phyloP scores from a whole-genome alignment of 2,797 vertebrate genomes.

The Gallinago nigripennis region DNA sequence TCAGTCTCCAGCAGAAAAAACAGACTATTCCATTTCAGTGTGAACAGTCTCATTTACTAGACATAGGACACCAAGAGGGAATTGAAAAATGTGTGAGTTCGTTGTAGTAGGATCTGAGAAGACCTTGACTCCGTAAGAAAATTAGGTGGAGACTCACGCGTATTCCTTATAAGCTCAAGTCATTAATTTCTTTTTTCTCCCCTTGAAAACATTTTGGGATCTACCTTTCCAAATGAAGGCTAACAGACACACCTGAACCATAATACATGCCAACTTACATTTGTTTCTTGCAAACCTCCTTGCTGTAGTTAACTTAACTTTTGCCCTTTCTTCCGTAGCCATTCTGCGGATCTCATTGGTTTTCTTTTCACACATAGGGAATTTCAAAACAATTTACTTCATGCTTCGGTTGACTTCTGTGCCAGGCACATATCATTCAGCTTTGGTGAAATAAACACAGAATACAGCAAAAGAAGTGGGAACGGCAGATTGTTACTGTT shows the following conservation, averaged over 20 bases:
- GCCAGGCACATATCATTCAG: background rate
- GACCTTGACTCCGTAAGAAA: accelerated
- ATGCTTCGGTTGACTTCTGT: background rate
- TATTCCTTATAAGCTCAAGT: background rate
- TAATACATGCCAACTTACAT: too few relatives aligned
- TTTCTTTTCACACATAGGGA: background rate
- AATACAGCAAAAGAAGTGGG: background rate
- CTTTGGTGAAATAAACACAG: background rate
- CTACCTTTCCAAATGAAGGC: background rate
- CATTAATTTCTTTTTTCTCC: background rate
- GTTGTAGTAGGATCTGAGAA: background rate
- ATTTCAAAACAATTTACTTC: background rate
- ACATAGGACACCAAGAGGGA: background rate
- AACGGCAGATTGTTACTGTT: background rate
- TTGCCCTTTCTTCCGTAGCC: background rate
- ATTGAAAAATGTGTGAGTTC: background rate
- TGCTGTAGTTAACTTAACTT: background rate
- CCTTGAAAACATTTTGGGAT: background rate
- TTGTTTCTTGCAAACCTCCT: background rate
- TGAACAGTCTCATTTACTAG: background rate
- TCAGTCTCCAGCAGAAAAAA: background rate
- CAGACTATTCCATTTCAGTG: background rate
- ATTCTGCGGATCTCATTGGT: accelerated
- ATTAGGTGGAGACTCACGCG: accelerated
- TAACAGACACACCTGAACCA: background rate